Percentiles rank a stretch among this genome's conserved stretches.
Evolutionary conservation across 64 coral and sea anemone genomes (phyloP).

Genomic region (Cladopsammia gracilis): DNA sequence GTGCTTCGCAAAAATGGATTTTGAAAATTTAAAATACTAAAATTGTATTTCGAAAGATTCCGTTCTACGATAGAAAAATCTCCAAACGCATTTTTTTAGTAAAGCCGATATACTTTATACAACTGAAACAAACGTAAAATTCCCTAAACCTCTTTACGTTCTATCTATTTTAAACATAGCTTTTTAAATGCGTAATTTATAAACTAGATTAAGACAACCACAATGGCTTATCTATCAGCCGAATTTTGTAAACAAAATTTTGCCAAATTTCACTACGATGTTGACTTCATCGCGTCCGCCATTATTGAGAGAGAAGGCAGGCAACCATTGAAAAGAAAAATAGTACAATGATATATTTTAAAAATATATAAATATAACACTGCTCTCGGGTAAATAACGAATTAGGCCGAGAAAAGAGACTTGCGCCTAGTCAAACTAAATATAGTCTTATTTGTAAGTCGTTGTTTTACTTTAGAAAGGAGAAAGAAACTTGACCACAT

Average conservation of each 20-base stretch:
- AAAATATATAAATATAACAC: background rate
- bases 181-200: constrained; percentile 1
- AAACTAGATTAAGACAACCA: constrained; percentile 4
- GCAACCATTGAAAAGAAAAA: no score
- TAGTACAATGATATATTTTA: no score
- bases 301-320: background rate
- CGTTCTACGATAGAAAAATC: no score
- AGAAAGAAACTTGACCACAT: background rate
- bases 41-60: no score
- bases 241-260: background rate
- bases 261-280: background rate
- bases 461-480: background rate
- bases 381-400: background rate
- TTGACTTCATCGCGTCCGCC: background rate
- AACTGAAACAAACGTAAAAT: background rate
- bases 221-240: background rate
- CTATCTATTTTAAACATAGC: background rate
- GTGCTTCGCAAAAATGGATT: no score
- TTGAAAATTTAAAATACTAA: no score
- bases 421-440: background rate
- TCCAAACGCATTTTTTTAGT: no score
- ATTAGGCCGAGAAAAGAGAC: background rate
- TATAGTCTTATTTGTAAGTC: background rate
- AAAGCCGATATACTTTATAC: no score
- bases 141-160: background rate